Evolutionary conservation across 2,113 vertebrate species (phyloP), one percentile per base, ranked within the genome.

Genomic region (Heptranchias perlo): DNA sequence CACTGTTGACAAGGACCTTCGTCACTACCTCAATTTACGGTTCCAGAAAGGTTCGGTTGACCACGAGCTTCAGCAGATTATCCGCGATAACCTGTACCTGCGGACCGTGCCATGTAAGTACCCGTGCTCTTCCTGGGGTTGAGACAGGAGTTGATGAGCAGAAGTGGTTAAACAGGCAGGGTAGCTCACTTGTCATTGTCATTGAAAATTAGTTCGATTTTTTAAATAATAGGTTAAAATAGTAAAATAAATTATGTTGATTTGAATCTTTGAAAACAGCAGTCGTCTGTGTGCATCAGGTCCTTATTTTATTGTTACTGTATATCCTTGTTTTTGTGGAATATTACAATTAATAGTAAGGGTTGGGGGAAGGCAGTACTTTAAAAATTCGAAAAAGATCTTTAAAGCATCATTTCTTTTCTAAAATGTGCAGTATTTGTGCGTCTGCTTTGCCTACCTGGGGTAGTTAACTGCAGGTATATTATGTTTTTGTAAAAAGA

Each of bases 51-150:
- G 98, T 95, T 99, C 99, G 0, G 98, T 99, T 96, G 99, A 99
- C 97, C 99, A 99, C 97, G 98, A 99, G 97, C 98, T 99, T 93
- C 99, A 99, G 97, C 99, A 99, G 98, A 99, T 99, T 97, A 99
- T 99, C 97, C 98, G 99, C 97, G 99, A 99, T 98, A 99, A 99
- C 97, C 99, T 99, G 97, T 99, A 99, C 98, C 99, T 99, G 97
- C 99, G 99, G 96, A 99, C 99, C 0, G 98, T 99, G 97, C 99
- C 99, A 96, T 99, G 99, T 99, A 97, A 99, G 99, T 99, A 96
- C 21, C 11, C 0, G 35, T 62, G 58, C 58, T 62, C 23, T 62
- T 39, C 11, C 58, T 62, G 0, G 31, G n/a, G 35, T 62, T 62
- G 18, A 62, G 89, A 25, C 49, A 39, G 61, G 58, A 44, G 44